Conservation (phyloP, 2,888 invertebrate species). For the Pyrocoelia pectoralis region DNA sequence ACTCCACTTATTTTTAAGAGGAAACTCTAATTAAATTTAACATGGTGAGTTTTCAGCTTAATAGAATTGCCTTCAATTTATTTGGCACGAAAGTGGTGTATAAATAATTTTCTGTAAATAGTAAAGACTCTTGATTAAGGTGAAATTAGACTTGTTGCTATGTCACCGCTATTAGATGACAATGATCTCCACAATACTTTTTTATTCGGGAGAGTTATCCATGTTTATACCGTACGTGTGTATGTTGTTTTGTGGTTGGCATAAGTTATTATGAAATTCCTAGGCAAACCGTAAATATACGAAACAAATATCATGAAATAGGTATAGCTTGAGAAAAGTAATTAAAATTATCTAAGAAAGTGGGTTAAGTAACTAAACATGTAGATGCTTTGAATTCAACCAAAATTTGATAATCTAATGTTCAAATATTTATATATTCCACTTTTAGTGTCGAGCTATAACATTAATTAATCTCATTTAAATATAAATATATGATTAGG, state of each 20-base stretch:
- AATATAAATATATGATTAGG: conserved; percentile 7
- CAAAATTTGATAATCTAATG: conserved; percentile 14
- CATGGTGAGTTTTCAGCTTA: no score
- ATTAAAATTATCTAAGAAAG: conserved; percentile 15
- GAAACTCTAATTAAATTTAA: not conserved
- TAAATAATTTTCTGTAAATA: no score
- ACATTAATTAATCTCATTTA: conserved; percentile 11
- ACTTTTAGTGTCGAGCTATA: conserved; percentile 12
- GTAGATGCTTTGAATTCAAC: conserved; percentile 12
- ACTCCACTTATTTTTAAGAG: not conserved
- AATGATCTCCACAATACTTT: no score
- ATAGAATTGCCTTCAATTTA: no score
- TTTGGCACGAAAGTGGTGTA: no score
- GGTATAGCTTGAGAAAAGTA: conserved; percentile 12
- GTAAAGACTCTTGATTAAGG: no score
- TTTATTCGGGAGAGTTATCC: no score
- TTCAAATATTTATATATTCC: conserved; percentile 15
- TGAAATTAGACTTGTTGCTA: no score
- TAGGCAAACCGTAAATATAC: conserved; percentile 7
- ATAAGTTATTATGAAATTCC: conserved; percentile 8
- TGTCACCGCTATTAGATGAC: no score
- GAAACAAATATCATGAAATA: conserved; percentile 9
- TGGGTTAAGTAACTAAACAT: conserved; percentile 17
- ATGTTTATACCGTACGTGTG: not conserved
- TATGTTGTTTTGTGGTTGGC: not conserved